Evolutionary conservation across 1,140 invertebrate species (phyloP), one percentile per base, ranked within the genome.

Genomic region (Drosophila bocki): DNA sequence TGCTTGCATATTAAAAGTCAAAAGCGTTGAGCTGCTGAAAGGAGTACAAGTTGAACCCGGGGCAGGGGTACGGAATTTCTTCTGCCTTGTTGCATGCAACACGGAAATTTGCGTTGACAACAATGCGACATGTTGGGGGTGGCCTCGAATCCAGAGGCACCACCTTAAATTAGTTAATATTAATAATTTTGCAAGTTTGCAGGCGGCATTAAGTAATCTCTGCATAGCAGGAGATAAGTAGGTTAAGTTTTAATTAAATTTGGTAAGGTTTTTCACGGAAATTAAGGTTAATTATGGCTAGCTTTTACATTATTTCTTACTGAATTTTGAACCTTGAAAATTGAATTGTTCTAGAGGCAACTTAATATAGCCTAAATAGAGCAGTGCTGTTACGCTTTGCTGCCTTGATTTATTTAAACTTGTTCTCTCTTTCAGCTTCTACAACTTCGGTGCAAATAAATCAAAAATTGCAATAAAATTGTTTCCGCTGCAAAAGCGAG

Each of bases 1-100:
- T 81, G 82, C 71, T 84, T 65, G 78, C 84, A 88, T 88, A 88
- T 88, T 90, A 88, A 88, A 90, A 88, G 80, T 87, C 83, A 88
- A 82, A 87, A 88, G 83, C 68, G 80, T 80, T 88, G 76, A 86
- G 76, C 84, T 79, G 64, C 45, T 65, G 58, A 60, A 45, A 62
- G 50, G 33, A 45, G 56, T 65, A 51, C 29, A 39, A 13, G 29
- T 29, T 32, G 39, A 29, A 37, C 19, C 44, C 2, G 35, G 8
- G 48, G 32, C 9, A 15, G 29, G 41, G 63, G 53, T 22, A 13
- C 33, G 59, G 9, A 26, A 50, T 60, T 75, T 51, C 47, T 63
- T 50, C 59, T 72, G 70, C 68, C 77, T 81, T 78, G 85, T 82
- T 90, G 85, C 81, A 90, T 81, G 85, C 68, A 50, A 62, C 84